Evolutionary conservation across 2,113 vertebrate genomes (phyloP), one percentile per base, ranked within the genome.

Genomic region (Psilopsiagon aurifrons): DNA sequence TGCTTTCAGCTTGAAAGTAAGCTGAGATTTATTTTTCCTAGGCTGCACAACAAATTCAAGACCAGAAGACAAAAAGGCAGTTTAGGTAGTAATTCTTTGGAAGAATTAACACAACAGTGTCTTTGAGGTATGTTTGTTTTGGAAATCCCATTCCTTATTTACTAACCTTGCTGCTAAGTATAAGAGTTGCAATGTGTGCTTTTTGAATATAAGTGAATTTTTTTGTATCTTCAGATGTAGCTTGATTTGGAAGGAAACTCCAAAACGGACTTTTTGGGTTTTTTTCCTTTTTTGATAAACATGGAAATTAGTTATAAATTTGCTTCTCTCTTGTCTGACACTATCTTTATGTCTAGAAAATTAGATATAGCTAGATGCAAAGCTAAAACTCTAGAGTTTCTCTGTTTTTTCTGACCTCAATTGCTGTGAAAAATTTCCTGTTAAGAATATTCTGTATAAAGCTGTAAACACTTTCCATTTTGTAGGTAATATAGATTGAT

Each of bases 111-210:
- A 80, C 39, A 64, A 27, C 3, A 1, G 5, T 70, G 25, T 85
- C 60, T 96, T 81, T 91, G 70, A 97, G 85, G 90, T 96, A 95
- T 57, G 94, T 93, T 94, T 86, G 35, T 29, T 96, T 89, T 88
- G 69, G 33, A 88, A 95, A 70, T 62, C 17, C 35, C 80, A 15
- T 89, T 93, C 86, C 90, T 92, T 93, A 79, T 91, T 94, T 94
- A 83, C 68, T 86, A 79, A 83, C 82, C 41, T 83, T 73, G 7
- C 35, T 3, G 6, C 17, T 74, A 15, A 46, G 3, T 39, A 11
- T 79, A 69, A 92, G n/a, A 77, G 10, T 51, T 49, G 25, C 74
- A 25, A 12, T 80, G 73, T 70, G 28, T 83, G 29, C 35, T 95
- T 96, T 96, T 90, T 88, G 37, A 90, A 54, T 11, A 62, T 47